Base-by-base conservation (phyloP, 1,140 invertebrate species). In the Drosophila oshimai region DNA sequence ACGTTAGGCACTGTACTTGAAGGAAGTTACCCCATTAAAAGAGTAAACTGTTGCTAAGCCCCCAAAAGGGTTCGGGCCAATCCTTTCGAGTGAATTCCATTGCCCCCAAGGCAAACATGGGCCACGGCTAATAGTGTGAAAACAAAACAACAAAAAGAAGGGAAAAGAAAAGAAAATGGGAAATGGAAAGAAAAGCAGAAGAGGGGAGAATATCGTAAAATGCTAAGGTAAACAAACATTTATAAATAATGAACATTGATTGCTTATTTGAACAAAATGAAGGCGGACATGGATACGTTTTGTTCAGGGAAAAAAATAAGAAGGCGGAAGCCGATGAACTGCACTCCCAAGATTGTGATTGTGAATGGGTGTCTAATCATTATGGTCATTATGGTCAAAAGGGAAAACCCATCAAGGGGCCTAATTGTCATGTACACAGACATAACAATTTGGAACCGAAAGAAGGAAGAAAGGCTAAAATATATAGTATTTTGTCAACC, bases 161-260 rank as follows among this genome's bases (percentile, higher is more conserved):
- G n/a, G 6, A 4, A n/a, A 17, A 20, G 17, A 9, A 9, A 39
- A 4, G 9, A 22, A 42, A 50, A 28, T 17, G 9, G 7, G 29
- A 36, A 37, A 18, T 4, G 13, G 22, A 24, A 28, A 22, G 28
- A 17, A 36, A 37, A 26, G 6, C 7, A 3, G 34, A 12, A 26
- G 28, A 20, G 39, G 54, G 60, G 29, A 36, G 72, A 72, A 81
- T 45, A 68, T 45, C 62, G 71, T 72, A 75, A 80, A 86, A 75
- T 64, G 47, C 41, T 64, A 69, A 73, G 58, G 72, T 73, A 80
- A 86, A 84, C 75, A 86, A 64, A 74, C 67, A 74, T 86, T 75
- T 61, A 86, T 80, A 87, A 86, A 86, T 86, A 86, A 87, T 86
- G 64, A 86, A 86, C 81, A 79, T 79, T 86, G 80, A 84, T 86